These are phyloP conservation scores for Exephanes ischioxanthus DNA, from an alignment of 2,888 invertebrate genomes.

Conservation along the genomic window DNA sequence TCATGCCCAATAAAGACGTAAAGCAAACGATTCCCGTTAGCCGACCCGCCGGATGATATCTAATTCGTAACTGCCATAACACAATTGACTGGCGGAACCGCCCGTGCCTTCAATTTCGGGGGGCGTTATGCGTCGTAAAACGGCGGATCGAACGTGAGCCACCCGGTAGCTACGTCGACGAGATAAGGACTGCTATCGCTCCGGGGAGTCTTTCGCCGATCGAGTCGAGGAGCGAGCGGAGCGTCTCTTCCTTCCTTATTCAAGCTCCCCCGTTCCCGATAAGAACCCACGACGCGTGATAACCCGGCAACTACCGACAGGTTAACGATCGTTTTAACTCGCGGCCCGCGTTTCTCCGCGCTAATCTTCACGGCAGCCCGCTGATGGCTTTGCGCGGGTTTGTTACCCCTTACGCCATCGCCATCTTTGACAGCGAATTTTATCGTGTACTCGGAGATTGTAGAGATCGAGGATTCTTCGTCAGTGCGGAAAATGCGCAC, in stretches of 20 bases:
- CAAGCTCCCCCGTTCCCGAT: slow-evolving; percentile 38
- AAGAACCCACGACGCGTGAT: slow-evolving; percentile 57
- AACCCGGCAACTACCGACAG: slow-evolving; percentile 56
- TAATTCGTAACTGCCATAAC: slow-evolving; percentile 58
- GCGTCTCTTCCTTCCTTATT: slow-evolving; percentile 28
- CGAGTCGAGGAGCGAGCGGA: slow-evolving; percentile 17
- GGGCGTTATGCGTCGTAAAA: slow-evolving; percentile 49
- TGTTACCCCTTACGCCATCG: background rate
- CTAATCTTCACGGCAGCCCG: slow-evolving; percentile 39
- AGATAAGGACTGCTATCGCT: slow-evolving; percentile 48
- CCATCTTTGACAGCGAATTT: background rate
- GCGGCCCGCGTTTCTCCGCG: slow-evolving; percentile 12
- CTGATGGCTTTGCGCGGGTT: background rate
- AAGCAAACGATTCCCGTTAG: slow-evolving; percentile 29
- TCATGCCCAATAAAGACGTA: slow-evolving; percentile 24
- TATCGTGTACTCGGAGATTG: background rate
- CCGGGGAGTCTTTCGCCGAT: slow-evolving; percentile 40
- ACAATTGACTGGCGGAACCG: slow-evolving; percentile 22
- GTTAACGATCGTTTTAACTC: slow-evolving; percentile 63
- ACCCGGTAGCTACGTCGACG: slow-evolving; percentile 20
- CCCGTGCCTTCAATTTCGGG: slow-evolving; percentile 13
- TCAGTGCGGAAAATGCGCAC: background rate
- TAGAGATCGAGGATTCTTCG: background rate
- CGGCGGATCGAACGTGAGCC: slow-evolving; percentile 58
- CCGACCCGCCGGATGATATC: background rate